Conservation (phyloP, 1,140 invertebrate genomes). For the Zaprionus tsacasi region DNA sequence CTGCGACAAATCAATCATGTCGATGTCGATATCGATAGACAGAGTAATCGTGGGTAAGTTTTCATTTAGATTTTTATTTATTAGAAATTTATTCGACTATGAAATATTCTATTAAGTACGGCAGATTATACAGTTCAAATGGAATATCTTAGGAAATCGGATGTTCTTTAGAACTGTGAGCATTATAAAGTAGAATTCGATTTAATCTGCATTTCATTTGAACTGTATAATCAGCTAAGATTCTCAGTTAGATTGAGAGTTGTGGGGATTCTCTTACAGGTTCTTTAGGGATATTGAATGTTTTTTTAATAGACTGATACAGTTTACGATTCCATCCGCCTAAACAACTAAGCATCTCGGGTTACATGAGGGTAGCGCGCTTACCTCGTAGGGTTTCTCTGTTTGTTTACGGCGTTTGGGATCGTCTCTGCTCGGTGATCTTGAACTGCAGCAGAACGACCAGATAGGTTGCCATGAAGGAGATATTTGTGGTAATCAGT, state of each 20-base stretch:
- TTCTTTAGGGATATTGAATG: background rate
- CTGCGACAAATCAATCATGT: background rate
- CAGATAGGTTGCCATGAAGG: slow-evolving; percentile 88
- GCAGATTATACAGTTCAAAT: background rate
- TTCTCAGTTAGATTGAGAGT: background rate
- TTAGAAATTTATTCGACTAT: background rate
- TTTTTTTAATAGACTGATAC: too few species aligned
- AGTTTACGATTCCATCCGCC: too few species aligned
- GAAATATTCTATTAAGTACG: background rate
- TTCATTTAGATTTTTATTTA: background rate
- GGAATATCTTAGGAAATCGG: background rate
- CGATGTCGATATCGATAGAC: background rate
- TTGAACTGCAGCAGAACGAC: slow-evolving; percentile 89
- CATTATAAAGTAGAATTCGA: background rate
- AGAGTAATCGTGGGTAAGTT: background rate
- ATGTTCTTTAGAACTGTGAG: background rate
- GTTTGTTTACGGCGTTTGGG: slow-evolving; percentile 40
- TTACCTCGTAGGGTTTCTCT: too few species aligned
- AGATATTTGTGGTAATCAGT: slow-evolving; percentile 88
- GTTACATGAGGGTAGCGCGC: background rate
- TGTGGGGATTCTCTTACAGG: background rate
- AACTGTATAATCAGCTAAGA: background rate
- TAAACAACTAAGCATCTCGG: background rate
- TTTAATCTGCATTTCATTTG: background rate
- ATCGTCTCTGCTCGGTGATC: slow-evolving; percentile 83